phyloP scores from a whole-genome alignment of 2,797 vertebrate species.

The Diplodus sargus region DNA sequence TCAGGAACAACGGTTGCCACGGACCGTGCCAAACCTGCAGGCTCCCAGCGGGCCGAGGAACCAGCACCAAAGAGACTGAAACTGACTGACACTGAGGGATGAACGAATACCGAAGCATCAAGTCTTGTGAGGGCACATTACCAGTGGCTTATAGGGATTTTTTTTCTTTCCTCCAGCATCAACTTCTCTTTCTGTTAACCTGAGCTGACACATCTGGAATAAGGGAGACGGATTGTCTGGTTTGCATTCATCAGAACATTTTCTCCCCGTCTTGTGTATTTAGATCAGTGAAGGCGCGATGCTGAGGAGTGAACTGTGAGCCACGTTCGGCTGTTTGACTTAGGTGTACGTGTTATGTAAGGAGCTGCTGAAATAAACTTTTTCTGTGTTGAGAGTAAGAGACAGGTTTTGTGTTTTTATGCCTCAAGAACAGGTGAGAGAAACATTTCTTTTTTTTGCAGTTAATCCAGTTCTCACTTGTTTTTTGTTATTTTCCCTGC shows the following conservation, averaged over 20 bases:
- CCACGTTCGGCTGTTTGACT: constrained; percentile 9
- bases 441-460: constrained; percentile 3
- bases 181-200: constrained; percentile 42
- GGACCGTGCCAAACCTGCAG: constrained; percentile 74
- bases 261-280: constrained; percentile 34
- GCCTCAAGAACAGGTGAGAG: constrained; percentile 18
- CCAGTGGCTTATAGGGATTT: background rate
- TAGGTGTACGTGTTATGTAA: constrained; percentile 44
- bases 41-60: constrained; percentile 78
- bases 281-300: constrained; percentile 40
- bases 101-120: constrained; percentile 36
- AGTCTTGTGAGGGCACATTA: constrained; percentile 34
- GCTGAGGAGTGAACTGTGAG: constrained; percentile 27
- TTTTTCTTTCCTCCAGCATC: constrained; percentile 11
- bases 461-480: constrained; percentile 32
- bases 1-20: constrained; percentile 90
- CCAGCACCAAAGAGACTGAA: constrained; percentile 91
- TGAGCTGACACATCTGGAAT: constrained; percentile 59
- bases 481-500: constrained; percentile 25
- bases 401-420: constrained; percentile 24
- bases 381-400: constrained; percentile 12
- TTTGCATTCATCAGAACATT: constrained; percentile 58
- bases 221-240: constrained; percentile 45
- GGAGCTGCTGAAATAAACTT: constrained; percentile 34
- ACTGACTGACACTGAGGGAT: constrained; percentile 80